These are phyloP conservation scores for Phallusia fumigata DNA, from an alignment of 23 tunicate genomes.

Conservation along the genomic window DNA sequence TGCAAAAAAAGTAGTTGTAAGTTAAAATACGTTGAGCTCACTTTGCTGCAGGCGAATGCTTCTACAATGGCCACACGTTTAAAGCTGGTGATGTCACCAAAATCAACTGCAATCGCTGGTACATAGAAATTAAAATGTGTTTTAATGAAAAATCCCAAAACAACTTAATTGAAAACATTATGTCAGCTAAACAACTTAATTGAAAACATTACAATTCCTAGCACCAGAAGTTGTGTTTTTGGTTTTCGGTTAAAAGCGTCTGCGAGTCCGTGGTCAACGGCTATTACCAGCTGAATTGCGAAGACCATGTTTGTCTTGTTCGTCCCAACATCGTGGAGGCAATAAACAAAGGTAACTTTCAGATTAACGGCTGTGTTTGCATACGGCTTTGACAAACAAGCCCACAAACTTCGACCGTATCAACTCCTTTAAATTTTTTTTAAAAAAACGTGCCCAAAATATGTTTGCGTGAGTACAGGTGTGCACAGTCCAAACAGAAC, in stretches of 20 bases:
- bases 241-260: slow-evolving; percentile 12
- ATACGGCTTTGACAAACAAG: too few species aligned
- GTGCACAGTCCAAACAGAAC: too few species aligned
- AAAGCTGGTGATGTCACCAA: background rate
- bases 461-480: too few species aligned
- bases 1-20: too few species aligned
- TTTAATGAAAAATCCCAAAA: too few species aligned
- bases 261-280: slow-evolving; percentile 33
- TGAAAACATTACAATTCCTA: too few species aligned
- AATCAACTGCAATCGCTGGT: slow-evolving; percentile 4
- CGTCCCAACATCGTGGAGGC: slow-evolving; percentile 41
- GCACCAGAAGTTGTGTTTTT: background rate
- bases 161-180: too few species aligned
- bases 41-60: background rate
- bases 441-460: too few species aligned
- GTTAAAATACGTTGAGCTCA: too few species aligned
- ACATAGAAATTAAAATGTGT: background rate
- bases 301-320: slow-evolving; percentile 39
- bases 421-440: too few species aligned
- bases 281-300: slow-evolving; percentile 29
- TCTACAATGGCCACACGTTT: background rate
- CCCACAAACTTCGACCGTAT: too few species aligned
- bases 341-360: slow-evolving; percentile 35
- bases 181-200: too few species aligned
- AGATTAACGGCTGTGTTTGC: slow-evolving; percentile 15